Base-by-base conservation (phyloP, 2,888 invertebrate species). In the Netelia melanura region DNA sequence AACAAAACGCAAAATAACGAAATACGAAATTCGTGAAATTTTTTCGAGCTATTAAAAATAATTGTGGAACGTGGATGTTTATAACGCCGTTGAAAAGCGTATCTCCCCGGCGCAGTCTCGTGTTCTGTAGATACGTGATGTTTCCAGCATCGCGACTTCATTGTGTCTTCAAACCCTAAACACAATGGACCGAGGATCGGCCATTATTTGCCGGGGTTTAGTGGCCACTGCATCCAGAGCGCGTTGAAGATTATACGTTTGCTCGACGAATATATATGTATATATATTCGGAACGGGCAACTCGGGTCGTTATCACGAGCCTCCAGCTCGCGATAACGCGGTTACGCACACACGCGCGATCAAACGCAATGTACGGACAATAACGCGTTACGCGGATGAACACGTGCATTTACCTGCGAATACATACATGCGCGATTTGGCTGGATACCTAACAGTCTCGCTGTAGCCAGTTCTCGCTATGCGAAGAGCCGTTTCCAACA, bases 301-400 rank as follows among this genome's bases (percentile, higher is more conserved):
- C 67, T 81, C 64, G 81, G 52, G 67, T 83, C 68, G 86, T 88
- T 90, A 88, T 89, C 86, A 84, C 75, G 84, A 87, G 78, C 86
- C 78, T 81, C 86, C 81, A 82, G 86, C 72, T 81, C 65, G 70
- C 80, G 89, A 89, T 90, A 89, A 86, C 83, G 80, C 82, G 62
- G 3, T 25, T 75, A 83, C 81, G 64, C 48, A 81, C 70, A 61
- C 74, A 80, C 61, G 43, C 76, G 44, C 52, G 17, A 78, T 44
- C 65, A 44, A 68, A 67, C 71, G 61, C 62, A 43, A 71, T 48
- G 48, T 48, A 48, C 48, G 14, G 48, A 48, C 10, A 14, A 48
- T 10, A 48, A 48, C 48, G 10, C 14, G 10, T 14, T 71, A 72
- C 43, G 8, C 72, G 58, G 58, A 65, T 71, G 56, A 61, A 65